These are phyloP conservation scores for Parazoanthus darwini DNA, from an alignment of 92 coral and sea anemone species.

Conservation along the genomic window DNA sequence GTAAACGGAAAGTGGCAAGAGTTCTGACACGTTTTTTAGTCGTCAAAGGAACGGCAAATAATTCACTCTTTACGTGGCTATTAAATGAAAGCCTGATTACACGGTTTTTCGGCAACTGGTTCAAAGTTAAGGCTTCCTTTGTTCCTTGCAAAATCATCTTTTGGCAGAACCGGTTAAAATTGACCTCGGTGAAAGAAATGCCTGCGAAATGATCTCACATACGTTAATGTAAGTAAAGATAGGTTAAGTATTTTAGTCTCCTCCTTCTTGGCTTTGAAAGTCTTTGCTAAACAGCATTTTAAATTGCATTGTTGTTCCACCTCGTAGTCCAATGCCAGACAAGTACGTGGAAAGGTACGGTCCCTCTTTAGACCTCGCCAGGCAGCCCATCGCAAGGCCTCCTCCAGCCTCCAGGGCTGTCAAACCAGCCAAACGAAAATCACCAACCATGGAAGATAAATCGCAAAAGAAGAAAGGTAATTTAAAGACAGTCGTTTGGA, in stretches of 20 bases:
- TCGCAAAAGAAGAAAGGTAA: slow-evolving; percentile 79
- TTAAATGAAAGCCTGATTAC: background rate
- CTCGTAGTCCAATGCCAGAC: slow-evolving; percentile 93
- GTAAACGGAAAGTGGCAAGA: background rate
- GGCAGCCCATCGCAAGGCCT: slow-evolving; percentile 55
- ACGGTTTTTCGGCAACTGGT: background rate
- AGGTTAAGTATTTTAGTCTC: too few species aligned
- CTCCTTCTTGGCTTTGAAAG: background rate
- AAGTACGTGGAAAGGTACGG: slow-evolving; percentile 88
- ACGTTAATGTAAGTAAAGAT: too few species aligned
- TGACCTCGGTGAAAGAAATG: too few species aligned
- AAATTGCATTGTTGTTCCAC: background rate
- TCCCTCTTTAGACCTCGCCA: slow-evolving; percentile 60
- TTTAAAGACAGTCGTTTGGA: background rate
- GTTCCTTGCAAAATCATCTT: background rate
- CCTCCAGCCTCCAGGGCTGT: slow-evolving; percentile 53
- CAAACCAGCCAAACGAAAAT: slow-evolving; percentile 57
- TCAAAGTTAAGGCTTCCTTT: background rate
- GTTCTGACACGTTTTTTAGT: background rate
- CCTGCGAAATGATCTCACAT: too few species aligned
- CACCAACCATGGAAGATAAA: slow-evolving; percentile 78
- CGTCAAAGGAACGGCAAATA: background rate
- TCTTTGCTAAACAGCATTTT: too few species aligned
- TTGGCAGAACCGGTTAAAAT: too few species aligned
- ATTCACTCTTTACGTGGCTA: background rate